Evolutionary conservation across 2,888 invertebrate species (phyloP).

Genomic region (Calameuta filiformis): DNA sequence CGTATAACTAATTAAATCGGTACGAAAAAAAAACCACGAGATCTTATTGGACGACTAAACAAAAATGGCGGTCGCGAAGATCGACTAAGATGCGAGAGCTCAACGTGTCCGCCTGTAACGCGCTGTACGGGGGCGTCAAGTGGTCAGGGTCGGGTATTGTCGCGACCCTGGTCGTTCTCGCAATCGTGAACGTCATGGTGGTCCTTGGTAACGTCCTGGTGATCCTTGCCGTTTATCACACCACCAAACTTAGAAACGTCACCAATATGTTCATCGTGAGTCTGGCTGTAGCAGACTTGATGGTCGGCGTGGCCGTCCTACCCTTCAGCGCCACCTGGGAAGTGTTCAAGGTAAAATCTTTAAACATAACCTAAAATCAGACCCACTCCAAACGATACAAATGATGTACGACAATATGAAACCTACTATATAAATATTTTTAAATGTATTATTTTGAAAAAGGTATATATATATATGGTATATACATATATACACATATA

Average conservation of each 20-base stretch:
- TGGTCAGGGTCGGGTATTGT: constrained; percentile 85
- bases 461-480: no score
- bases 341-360: constrained; percentile 80
- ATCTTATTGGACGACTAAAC: neutral
- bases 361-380: neutral
- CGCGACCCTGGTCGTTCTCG: constrained; percentile 81
- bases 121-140: constrained; percentile 81
- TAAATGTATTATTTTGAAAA: neutral
- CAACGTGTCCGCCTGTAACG: constrained; percentile 85
- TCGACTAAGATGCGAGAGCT: constrained; percentile 74
- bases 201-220: constrained; percentile 92
- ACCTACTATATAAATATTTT: neutral
- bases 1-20: neutral
- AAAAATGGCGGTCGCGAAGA: neutral
- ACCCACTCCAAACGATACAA: neutral
- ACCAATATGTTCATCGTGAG: constrained; percentile 98
- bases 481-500: neutral
- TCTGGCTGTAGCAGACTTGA: constrained; percentile 93
- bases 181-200: constrained; percentile 88
- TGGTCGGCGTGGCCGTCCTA: constrained; percentile 94
- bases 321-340: constrained; percentile 97
- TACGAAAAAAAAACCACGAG: neutral
- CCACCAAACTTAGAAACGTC: constrained; percentile 91
- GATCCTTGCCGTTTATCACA: constrained; percentile 91
- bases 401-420: neutral